These are phyloP conservation scores for Burhinus bistriatus DNA, from an alignment of 2,113 vertebrate species.

Conservation along the genomic window DNA sequence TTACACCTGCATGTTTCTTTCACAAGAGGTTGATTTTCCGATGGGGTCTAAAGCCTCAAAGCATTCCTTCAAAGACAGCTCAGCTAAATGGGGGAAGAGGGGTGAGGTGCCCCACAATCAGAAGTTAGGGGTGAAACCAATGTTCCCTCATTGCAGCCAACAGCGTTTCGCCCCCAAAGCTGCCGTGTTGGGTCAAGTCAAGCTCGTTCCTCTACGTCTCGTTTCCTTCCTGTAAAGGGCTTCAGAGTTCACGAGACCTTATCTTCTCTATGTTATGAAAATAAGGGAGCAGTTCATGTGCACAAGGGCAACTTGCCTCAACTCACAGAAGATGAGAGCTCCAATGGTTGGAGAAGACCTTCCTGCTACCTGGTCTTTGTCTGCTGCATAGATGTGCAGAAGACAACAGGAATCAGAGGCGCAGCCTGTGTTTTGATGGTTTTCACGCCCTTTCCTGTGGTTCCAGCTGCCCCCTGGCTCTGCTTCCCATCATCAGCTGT, in stretches of 20 bases:
- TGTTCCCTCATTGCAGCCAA: neutral
- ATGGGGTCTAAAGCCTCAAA: neutral
- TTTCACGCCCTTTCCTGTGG: neutral
- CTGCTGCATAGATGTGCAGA: neutral
- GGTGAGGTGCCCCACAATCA: neutral
- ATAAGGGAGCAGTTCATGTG: neutral
- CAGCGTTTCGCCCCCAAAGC: neutral
- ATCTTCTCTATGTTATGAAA: neutral
- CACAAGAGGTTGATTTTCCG: neutral
- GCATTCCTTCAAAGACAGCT: neutral
- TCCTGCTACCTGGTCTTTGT: neutral
- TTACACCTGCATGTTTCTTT: neutral
- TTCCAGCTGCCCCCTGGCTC: neutral
- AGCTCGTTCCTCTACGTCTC: fast-evolving
- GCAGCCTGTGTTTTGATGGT: neutral
- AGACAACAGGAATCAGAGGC: neutral
- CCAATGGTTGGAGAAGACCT: neutral
- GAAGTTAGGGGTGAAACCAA: neutral
- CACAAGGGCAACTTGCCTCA: neutral
- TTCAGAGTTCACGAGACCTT: neutral
- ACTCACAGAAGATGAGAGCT: fast-evolving
- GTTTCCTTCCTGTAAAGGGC: neutral
- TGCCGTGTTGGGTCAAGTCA: fast-evolving
- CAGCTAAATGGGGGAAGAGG: neutral
- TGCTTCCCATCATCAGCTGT: neutral